Evolutionary conservation across 2,888 invertebrate genomes (phyloP), one percentile per base, ranked within the genome.

Genomic region (Selenia dentaria): DNA sequence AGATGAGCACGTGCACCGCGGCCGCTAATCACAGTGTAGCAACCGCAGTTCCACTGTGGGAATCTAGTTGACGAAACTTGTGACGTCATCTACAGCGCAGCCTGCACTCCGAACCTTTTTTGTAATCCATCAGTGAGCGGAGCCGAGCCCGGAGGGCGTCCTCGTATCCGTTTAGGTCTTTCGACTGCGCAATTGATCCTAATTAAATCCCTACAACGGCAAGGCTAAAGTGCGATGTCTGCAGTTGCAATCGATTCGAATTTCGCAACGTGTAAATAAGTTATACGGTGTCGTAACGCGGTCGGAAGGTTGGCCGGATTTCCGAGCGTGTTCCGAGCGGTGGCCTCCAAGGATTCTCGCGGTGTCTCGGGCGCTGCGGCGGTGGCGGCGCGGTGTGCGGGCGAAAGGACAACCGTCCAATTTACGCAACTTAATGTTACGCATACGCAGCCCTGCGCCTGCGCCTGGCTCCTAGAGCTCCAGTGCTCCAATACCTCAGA

Each of bases 241-340:
- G 85, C 86, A 84, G 86, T 85, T 86, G 89, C 89, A 87, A 89
- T 88, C 89, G 87, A 89, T 88, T 86, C 86, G 77, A 71, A 87
- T 89, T 89, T 89, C 88, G 88, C 89, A 89, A 89, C 82, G 79
- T 81, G 83, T 86, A 87, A 86, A 87, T 87, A 87, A 88, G 87
- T 87, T 86, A 86, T 80, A 80, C 82, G 76, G 81, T 90, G 89
- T 89, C 82, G 89, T 88, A 90, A 90, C 76, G 79, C 79, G 79
- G 83, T 88, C 88, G 89, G 89, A 89, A 89, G 89, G 89, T 89
- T 89, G 89, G 89, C 89, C 89, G 89, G 89, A 90, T 90, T 90
- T 90, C 89, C 89, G 89, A 86, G 85, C 87, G 82, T 81, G 85
- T 83, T 85, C 83, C 82, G 85, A 87, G 73, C 86, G 78, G 74